Evolutionary conservation across 2,797 vertebrate genomes (phyloP), one percentile per base, ranked within the genome.

Genomic region (Psittacula echo): DNA sequence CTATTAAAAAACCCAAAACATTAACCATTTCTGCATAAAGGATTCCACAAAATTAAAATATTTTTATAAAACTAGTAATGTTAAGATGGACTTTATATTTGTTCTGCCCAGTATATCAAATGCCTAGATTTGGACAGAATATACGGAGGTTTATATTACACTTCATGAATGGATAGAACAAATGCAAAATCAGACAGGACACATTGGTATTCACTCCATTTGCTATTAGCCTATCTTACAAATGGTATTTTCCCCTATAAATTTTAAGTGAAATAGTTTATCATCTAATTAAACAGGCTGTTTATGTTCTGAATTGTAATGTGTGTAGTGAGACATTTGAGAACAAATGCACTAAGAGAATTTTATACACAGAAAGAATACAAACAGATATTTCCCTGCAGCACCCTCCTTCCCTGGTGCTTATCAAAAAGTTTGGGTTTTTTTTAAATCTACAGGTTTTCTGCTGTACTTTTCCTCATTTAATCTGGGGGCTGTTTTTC

Each of bases 251-350:
- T 86, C 53, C 66, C 45, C 30, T 61, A 58, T 45, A 77, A 62
- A 75, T 75, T 61, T 90, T 19, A 65, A 89, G 42, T 42, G 8
- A 84, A 78, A 61, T 47, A 79, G 37, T 77, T 94, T 48, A 88
- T 74, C 30, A 77, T 67, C 20, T 60, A 61, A 71, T 81, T 80
- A 93, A 94, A 89, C 10, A 27, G 79, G 47, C 24, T 74, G 27
- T 56, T 87, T 71, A 82, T 78, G 19, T 70, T 90, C 48, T 77
- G 45, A 82, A 77, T 89, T 80, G 21, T 29, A 29, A 82, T 44
- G 37, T 53, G 30, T 51, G 23, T 44, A 73, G 54, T 14, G 26
- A 92, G 48, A 54, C 18, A 73, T 37, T 27, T 50, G 16, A 77
- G 62, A 85, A 89, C 9, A 86, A 73, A 85, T 53, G 16, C 14